Evolutionary conservation across 2,113 vertebrate species (phyloP).

Genomic region (Pseudopodoces humilis): DNA sequence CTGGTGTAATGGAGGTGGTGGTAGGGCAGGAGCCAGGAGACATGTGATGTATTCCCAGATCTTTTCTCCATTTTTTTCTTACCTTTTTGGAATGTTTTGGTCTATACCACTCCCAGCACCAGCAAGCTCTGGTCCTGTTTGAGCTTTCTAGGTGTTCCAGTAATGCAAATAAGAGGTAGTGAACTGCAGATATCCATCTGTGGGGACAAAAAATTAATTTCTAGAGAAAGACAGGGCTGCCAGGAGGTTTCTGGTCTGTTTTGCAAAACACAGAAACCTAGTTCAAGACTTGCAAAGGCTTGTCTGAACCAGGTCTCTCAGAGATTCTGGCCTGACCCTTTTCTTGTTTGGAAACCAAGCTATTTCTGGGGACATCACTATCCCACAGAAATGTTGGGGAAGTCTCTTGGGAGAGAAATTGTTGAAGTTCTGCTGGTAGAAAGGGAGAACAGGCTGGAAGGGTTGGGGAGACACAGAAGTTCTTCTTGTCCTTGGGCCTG

Average conservation of each 20-base stretch:
- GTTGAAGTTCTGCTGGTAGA: background rate
- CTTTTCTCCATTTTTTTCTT: background rate
- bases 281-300: background rate
- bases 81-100: background rate
- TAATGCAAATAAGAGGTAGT: constrained; percentile 7
- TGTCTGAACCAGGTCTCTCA: background rate
- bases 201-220: constrained; percentile 16
- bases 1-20: background rate
- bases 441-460: background rate
- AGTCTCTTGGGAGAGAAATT: background rate
- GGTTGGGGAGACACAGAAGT: background rate
- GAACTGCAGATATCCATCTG: background rate
- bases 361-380: background rate
- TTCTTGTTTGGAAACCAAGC: background rate
- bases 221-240: background rate
- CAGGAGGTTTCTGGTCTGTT: constrained; percentile 3
- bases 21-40: background rate
- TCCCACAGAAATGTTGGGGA: background rate
- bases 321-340: constrained; percentile 2
- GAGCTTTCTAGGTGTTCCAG: constrained; percentile 27
- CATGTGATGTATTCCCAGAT: background rate
- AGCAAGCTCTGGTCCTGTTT: background rate
- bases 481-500: background rate
- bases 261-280: constrained; percentile 31
- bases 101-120: background rate